Evolutionary conservation across 2,113 vertebrate genomes (phyloP).

Genomic region (Petaurus breviceps): DNA sequence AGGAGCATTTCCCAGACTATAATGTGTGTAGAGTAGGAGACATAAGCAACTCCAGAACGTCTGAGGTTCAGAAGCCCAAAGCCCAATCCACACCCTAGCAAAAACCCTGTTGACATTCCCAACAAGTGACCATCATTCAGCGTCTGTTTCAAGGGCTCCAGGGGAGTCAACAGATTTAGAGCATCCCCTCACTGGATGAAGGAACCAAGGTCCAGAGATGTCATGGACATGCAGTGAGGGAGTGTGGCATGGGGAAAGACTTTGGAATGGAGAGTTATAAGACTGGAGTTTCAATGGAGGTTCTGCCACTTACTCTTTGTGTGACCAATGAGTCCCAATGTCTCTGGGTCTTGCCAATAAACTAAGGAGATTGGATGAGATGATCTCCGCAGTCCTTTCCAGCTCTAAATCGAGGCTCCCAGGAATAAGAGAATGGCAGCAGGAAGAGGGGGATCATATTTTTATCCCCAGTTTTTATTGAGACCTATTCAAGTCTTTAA

Average conservation of each 20-base stretch:
- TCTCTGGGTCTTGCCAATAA: background rate
- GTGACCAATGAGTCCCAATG: background rate
- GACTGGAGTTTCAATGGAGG: background rate
- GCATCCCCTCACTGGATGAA: background rate
- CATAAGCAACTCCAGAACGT: background rate
- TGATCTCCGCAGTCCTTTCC: background rate
- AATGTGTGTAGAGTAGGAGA: background rate
- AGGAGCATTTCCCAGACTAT: background rate
- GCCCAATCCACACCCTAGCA: background rate
- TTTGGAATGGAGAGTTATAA: background rate
- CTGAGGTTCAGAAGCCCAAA: background rate
- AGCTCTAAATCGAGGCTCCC: background rate
- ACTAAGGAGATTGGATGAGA: background rate
- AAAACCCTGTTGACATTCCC: background rate
- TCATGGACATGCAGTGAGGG: too few relatives aligned
- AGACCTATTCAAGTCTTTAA: background rate
- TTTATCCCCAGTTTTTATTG: background rate
- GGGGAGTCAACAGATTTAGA: background rate
- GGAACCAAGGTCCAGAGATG: background rate
- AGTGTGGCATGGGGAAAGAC: background rate
- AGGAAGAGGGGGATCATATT: fast-evolving
- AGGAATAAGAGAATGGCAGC: background rate
- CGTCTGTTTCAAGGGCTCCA: background rate
- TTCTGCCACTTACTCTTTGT: background rate
- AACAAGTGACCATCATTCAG: background rate